A percentile compares a stretch with the other conserved stretches of the same genome.
Evolutionary conservation across 2,797 vertebrate species (phyloP).

Genomic region (Heterohyrax brucei): DNA sequence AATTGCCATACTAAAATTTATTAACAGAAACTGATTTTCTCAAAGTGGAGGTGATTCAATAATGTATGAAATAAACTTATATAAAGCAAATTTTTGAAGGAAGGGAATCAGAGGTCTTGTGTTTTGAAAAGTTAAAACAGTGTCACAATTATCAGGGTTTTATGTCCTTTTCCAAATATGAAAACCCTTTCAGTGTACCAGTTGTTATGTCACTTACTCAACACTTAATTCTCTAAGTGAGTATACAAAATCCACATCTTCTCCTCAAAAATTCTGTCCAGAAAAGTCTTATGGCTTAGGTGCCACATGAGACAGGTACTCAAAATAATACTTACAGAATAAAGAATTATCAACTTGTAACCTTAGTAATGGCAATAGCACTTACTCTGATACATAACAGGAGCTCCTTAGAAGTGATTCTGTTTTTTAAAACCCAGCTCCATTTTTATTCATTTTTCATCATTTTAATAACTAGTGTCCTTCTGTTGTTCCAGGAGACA

Average conservation of each 20-base stretch:
- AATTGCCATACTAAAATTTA: conserved; percentile 59
- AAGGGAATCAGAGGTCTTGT: conserved; percentile 45
- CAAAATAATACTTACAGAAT: background rate
- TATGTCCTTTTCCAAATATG: conserved; percentile 52
- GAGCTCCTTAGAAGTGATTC: background rate
- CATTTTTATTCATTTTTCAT: conserved; percentile 58
- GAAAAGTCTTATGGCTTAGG: conserved; percentile 14
- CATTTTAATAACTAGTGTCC: background rate
- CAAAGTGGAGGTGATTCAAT: conserved; percentile 11
- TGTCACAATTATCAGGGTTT: conserved; percentile 22
- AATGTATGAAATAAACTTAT: conserved; percentile 40
- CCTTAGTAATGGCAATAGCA: background rate
- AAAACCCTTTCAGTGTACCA: conserved; percentile 14
- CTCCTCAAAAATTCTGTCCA: background rate
- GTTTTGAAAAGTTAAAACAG: conserved; percentile 28
- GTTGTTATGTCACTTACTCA: conserved; percentile 48
- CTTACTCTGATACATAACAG: background rate
- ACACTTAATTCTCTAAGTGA: conserved; percentile 1
- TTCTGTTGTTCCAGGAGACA: background rate
- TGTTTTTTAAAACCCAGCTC: background rate
- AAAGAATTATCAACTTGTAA: background rate
- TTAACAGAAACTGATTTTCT: conserved; percentile 63
- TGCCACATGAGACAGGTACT: conserved; percentile 39
- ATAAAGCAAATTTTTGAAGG: conserved; percentile 55
- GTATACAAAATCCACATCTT: conserved; percentile 9